Evolutionary conservation across 2,888 invertebrate genomes (phyloP).

Genomic region (Patella pellucida): DNA sequence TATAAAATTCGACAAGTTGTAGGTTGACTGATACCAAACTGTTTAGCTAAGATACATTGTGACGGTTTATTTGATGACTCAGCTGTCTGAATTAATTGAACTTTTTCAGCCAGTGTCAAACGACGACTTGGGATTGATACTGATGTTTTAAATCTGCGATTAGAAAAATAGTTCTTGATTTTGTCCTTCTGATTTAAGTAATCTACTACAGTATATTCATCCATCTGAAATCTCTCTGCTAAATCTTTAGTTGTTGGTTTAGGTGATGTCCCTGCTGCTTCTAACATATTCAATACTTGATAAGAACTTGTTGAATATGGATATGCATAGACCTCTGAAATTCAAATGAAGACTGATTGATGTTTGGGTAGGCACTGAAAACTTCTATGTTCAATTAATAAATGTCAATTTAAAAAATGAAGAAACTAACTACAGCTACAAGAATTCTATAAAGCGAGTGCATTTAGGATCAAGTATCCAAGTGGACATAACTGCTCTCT

Average conservation of each 20-base stretch:
- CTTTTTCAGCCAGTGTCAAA: background rate
- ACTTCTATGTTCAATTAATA: too few species aligned
- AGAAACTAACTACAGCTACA: too few species aligned
- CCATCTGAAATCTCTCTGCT: background rate
- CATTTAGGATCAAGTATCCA: too few species aligned
- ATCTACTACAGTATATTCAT: background rate
- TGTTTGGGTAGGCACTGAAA: too few species aligned
- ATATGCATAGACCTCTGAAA: background rate
- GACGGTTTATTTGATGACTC: background rate
- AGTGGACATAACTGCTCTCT: too few species aligned
- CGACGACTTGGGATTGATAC: background rate
- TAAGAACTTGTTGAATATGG: background rate
- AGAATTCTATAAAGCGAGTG: too few species aligned
- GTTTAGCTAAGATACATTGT: background rate
- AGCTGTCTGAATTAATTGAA: background rate
- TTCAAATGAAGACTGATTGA: background rate
- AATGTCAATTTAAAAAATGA: too few species aligned
- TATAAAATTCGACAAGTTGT: background rate
- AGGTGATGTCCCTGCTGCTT: background rate
- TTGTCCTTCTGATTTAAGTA: background rate
- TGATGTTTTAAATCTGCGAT: background rate
- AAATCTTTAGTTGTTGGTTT: background rate
- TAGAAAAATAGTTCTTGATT: background rate
- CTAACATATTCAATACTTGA: background rate
- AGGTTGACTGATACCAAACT: constrained; percentile 1